Evolutionary conservation across 2,888 invertebrate species (phyloP).

Genomic region (Drosophila pseudotakahashii): DNA sequence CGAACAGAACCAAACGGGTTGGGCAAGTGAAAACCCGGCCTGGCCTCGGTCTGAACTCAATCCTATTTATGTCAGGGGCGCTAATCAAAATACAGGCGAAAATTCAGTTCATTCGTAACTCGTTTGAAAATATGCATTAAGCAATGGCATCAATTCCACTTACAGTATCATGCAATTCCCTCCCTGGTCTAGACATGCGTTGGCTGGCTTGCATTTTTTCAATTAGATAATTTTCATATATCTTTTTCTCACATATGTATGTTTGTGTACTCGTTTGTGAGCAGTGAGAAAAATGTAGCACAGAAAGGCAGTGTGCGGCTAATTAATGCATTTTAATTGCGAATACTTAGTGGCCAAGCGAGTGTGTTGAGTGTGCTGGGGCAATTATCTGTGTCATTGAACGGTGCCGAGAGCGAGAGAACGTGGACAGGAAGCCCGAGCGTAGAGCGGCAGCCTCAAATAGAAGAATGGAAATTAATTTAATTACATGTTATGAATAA

Average conservation of each 20-base stretch:
- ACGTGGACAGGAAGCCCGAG: constrained; percentile 63
- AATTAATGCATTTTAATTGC: constrained; percentile 78
- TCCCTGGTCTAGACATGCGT: constrained; percentile 33
- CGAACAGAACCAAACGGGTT: constrained; percentile 35
- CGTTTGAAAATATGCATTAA: constrained; percentile 49
- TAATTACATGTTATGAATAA: constrained; percentile 35
- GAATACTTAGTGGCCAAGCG: constrained; percentile 25
- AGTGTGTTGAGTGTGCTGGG: constrained; percentile 56
- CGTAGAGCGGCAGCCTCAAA: constrained; percentile 31
- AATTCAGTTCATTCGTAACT: constrained; percentile 46
- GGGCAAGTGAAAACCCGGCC: constrained; percentile 58
- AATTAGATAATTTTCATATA: constrained; percentile 63
- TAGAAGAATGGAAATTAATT: constrained; percentile 34
- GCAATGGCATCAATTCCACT: constrained; percentile 49
- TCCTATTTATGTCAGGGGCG: constrained; percentile 75
- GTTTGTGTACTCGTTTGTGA: neutral
- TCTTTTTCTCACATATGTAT: constrained; percentile 31
- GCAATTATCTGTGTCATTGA: constrained; percentile 75
- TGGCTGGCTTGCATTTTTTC: constrained; percentile 33
- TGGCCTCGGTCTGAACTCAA: constrained; percentile 20
- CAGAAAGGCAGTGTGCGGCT: constrained; percentile 66
- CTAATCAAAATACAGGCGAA: constrained; percentile 39
- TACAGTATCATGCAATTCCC: constrained; percentile 39
- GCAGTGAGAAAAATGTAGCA: constrained; percentile 61
- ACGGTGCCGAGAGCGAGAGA: constrained; percentile 58